These are phyloP conservation scores for Sycophila sp. DNA, from an alignment of 1,140 invertebrate genomes.

Conservation along the genomic window DNA sequence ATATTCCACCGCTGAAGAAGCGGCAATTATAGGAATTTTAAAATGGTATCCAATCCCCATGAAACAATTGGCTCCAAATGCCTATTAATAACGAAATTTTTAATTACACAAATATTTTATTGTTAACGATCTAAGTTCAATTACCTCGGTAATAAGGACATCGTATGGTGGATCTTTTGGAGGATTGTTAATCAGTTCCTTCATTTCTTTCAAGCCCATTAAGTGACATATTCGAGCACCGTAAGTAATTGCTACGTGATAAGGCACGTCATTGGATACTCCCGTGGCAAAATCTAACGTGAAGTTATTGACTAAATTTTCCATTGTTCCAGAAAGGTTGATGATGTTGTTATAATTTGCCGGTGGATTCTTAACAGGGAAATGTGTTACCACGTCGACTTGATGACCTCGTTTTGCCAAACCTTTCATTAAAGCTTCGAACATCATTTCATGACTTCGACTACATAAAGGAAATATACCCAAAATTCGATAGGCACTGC, in stretches of 20 bases:
- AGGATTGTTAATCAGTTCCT: conserved; percentile 48
- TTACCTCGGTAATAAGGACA: conserved; percentile 50
- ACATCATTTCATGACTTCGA: conserved; percentile 63
- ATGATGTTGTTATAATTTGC: conserved; percentile 53
- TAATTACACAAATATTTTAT: not conserved
- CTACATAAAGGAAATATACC: conserved; percentile 62
- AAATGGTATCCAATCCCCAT: conserved; percentile 69
- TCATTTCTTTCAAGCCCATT: conserved; percentile 37
- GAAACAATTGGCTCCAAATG: conserved; percentile 59
- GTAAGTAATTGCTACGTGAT: conserved; percentile 4
- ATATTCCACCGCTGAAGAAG: conserved; percentile 69
- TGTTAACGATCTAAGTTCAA: not conserved
- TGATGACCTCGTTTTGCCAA: conserved; percentile 65
- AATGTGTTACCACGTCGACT: conserved; percentile 55
- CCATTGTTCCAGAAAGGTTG: conserved; percentile 43
- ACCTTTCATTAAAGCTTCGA: conserved; percentile 59
- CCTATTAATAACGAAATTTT: conserved; percentile 28
- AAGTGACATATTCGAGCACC: conserved; percentile 33
- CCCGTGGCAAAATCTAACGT: conserved; percentile 27
- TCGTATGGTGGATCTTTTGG: conserved; percentile 52
- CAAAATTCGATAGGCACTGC: conserved; percentile 54
- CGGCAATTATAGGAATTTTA: conserved; percentile 69
- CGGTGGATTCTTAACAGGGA: conserved; percentile 47
- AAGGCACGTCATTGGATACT: not conserved
- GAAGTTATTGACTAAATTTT: conserved; percentile 30